Percentiles rank a stretch among this genome's conserved stretches.
These are phyloP conservation scores for Aphis craccivora DNA, from an alignment of 1,140 invertebrate genomes.

Conservation along the genomic window DNA sequence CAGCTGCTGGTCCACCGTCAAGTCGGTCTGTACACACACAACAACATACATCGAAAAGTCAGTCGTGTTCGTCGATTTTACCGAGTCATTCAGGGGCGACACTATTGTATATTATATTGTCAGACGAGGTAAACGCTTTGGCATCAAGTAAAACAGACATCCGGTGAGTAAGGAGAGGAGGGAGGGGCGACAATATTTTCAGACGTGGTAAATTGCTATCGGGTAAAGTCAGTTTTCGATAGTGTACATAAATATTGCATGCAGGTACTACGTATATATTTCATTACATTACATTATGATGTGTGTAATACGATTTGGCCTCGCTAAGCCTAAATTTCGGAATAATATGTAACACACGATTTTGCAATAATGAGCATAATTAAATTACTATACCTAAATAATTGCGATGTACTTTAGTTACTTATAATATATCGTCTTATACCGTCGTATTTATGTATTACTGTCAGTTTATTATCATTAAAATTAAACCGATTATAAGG, in stretches of 20 bases:
- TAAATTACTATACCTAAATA: not conserved
- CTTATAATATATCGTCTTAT: too few species aligned
- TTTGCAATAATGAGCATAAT: not conserved
- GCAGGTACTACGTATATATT: not conserved
- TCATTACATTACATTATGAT: not conserved
- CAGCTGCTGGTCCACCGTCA: not conserved
- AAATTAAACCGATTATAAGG: not conserved
- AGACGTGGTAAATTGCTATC: not conserved
- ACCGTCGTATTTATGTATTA: not conserved
- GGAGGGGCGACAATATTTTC: not conserved
- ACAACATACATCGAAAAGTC: not conserved
- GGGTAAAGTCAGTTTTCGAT: not conserved
- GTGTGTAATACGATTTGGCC: not conserved
- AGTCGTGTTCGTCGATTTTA: not conserved
- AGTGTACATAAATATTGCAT: not conserved
- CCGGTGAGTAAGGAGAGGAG: not conserved
- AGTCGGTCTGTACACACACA: conserved; percentile 25
- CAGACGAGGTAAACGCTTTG: not conserved
- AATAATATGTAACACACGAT: not conserved
- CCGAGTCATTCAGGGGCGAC: not conserved
- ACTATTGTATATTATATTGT: not conserved
- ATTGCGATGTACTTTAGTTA: not conserved
- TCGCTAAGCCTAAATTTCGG: not conserved
- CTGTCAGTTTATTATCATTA: not conserved
- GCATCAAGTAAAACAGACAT: not conserved